Percentiles rank a stretch among this genome's conserved stretches.
phyloP scores from a whole-genome alignment of 2,888 invertebrate genomes.

The Anoplius nigerrimus region DNA sequence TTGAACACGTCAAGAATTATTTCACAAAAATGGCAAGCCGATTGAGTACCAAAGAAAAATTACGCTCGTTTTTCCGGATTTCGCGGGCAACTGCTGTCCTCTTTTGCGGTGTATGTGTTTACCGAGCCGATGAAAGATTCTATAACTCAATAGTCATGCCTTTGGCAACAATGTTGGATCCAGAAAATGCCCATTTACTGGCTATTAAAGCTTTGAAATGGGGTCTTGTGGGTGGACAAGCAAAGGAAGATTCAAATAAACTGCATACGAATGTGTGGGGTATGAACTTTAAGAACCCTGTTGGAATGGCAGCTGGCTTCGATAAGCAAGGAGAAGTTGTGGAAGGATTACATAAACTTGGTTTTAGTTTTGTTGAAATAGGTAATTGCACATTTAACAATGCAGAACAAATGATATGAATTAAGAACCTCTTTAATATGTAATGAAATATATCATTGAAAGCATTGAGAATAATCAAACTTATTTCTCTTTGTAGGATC shows the following conservation, averaged over 20 bases:
- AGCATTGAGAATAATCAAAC: neutral
- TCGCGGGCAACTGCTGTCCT: conserved; percentile 81
- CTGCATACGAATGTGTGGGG: conserved; percentile 84
- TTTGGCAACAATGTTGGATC: conserved; percentile 81
- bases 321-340: conserved; percentile 98
- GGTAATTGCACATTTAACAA: conserved; percentile 76
- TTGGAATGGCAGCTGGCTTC: conserved; percentile 99
- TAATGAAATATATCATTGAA: conserved; percentile 3
- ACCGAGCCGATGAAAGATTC: conserved; percentile 87
- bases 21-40: conserved; percentile 53
- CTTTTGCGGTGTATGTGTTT: conserved; percentile 83
- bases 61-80: conserved; percentile 81
- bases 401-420: neutral
- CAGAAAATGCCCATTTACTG: conserved; percentile 89
- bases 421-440: neutral
- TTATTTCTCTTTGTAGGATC: conserved; percentile 75
- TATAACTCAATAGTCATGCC: conserved; percentile 86
- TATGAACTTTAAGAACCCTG: conserved; percentile 87
- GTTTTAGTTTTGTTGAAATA: conserved; percentile 97
- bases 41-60: conserved; percentile 77
- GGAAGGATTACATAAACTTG: conserved; percentile 86
- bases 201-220: conserved; percentile 87
- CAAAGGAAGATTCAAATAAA: conserved; percentile 79
- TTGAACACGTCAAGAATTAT: neutral
- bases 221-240: conserved; percentile 82